phyloP scores from a whole-genome alignment of 2,888 invertebrate genomes.

The Sphinx pinastri region DNA sequence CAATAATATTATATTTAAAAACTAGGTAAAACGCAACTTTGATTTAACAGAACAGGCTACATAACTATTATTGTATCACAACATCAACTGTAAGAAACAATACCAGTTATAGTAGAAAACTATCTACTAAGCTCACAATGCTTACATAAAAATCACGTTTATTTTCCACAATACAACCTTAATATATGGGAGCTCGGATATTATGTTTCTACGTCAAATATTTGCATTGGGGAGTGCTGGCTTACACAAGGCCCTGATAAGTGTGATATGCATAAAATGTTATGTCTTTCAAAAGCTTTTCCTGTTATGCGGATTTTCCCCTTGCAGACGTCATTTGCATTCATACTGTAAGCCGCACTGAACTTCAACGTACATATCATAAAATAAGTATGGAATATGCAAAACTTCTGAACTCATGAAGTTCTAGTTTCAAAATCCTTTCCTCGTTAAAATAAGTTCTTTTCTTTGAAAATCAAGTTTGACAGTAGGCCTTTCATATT shows the following conservation, averaged over 20 bases:
- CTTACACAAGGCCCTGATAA: background rate
- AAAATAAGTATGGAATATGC: background rate
- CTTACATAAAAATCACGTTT: background rate
- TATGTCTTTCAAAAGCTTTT: slow-evolving; percentile 13
- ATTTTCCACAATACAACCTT: background rate
- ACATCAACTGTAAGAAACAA: too few relatives aligned
- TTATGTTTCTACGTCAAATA: slow-evolving; percentile 13
- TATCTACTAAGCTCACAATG: background rate
- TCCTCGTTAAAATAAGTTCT: background rate
- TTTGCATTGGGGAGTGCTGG: slow-evolving; percentile 7
- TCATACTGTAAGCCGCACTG: background rate
- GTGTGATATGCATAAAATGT: slow-evolving; percentile 2
- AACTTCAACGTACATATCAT: background rate
- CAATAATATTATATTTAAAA: too few relatives aligned
- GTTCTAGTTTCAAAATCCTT: background rate
- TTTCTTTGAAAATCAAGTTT: background rate
- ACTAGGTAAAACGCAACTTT: too few relatives aligned
- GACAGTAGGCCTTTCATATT: background rate
- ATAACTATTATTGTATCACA: too few relatives aligned
- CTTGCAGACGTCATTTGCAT: slow-evolving; percentile 26
- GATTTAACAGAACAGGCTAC: too few relatives aligned
- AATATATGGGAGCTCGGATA: slow-evolving; percentile 9
- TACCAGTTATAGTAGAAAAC: too few relatives aligned
- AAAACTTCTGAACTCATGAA: background rate
- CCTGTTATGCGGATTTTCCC: slow-evolving; percentile 13